phyloP scores from a whole-genome alignment of 2,113 vertebrate genomes.

The Harpagus bidentatus region DNA sequence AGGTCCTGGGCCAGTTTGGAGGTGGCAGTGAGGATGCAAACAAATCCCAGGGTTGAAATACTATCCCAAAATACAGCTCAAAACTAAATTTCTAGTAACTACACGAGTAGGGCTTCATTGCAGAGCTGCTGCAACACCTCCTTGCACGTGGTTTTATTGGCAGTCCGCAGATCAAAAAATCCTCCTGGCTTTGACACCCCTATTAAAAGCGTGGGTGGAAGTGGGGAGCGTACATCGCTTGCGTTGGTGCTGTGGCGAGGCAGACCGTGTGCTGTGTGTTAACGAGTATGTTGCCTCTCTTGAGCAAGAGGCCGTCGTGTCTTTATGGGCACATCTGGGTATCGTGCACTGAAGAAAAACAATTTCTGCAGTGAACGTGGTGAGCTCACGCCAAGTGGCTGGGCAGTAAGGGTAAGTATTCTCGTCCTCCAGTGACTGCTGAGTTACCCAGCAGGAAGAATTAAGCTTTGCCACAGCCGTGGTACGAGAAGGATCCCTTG shows the following conservation, averaged over 20 bases:
- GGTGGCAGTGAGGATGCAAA: background rate
- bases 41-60: background rate
- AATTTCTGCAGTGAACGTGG: fast-evolving
- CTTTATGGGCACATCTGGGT: background rate
- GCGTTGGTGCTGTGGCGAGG: fast-evolving
- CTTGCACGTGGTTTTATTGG: fast-evolving
- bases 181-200: background rate
- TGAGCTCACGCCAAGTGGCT: background rate
- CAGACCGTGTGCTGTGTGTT: background rate
- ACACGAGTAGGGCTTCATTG: fast-evolving
- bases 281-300: fast-evolving
- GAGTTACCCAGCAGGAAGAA: background rate
- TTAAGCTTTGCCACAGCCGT: background rate
- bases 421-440: background rate
- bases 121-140: background rate
- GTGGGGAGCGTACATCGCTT: fast-evolving
- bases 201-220: fast-evolving
- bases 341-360: too few relatives aligned
- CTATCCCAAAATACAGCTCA: background rate
- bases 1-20: background rate
- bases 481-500: background rate
- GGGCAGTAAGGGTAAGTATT: background rate
- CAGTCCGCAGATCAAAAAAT: background rate
- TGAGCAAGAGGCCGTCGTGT: too few relatives aligned
- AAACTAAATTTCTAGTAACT: background rate